phyloP scores from a whole-genome alignment of 2,888 invertebrate genomes.

The Priocnemis perturbator region DNA sequence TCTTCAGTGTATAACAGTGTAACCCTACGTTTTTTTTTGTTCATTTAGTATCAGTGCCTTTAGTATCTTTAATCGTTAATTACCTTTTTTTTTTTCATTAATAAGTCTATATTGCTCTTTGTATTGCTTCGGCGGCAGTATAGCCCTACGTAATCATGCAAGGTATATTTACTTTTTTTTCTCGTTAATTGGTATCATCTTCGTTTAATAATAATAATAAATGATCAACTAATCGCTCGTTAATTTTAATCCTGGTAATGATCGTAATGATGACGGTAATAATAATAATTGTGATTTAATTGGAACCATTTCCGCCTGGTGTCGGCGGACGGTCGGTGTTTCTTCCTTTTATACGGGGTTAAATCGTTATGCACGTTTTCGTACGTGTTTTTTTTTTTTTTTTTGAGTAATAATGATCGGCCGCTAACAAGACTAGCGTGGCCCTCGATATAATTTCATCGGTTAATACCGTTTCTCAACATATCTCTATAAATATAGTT shows the following conservation, averaged over 20 bases:
- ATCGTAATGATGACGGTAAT: slow-evolving; percentile 18
- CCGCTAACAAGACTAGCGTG: slow-evolving; percentile 31
- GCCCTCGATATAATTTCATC: slow-evolving; percentile 51
- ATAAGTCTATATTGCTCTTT: slow-evolving; percentile 71
- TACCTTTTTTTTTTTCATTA: slow-evolving; percentile 45
- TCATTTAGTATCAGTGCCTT: slow-evolving; percentile 53
- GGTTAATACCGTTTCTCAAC: slow-evolving; percentile 60
- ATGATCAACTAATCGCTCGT: neutral
- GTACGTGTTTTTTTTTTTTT: slow-evolving; percentile 17
- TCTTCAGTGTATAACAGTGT: slow-evolving; percentile 15
- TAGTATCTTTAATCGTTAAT: slow-evolving; percentile 56
- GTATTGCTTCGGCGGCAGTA: slow-evolving; percentile 72
- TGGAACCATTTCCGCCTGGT: slow-evolving; percentile 30
- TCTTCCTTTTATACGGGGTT: neutral
- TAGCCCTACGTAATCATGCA: slow-evolving; percentile 71
- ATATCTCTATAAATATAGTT: slow-evolving; percentile 73
- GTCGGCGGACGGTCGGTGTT: neutral
- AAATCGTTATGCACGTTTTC: no score
- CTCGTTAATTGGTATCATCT: slow-evolving; percentile 16
- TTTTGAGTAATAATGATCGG: slow-evolving; percentile 21
- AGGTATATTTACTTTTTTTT: slow-evolving; percentile 56
- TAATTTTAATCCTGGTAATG: slow-evolving; percentile 3
- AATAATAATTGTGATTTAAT: slow-evolving; percentile 36
- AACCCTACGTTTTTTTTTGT: slow-evolving; percentile 40
- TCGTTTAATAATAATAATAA: neutral